Evolutionary conservation across 2,113 vertebrate genomes (phyloP), one percentile per base, ranked within the genome.

Genomic region (Parus major): DNA sequence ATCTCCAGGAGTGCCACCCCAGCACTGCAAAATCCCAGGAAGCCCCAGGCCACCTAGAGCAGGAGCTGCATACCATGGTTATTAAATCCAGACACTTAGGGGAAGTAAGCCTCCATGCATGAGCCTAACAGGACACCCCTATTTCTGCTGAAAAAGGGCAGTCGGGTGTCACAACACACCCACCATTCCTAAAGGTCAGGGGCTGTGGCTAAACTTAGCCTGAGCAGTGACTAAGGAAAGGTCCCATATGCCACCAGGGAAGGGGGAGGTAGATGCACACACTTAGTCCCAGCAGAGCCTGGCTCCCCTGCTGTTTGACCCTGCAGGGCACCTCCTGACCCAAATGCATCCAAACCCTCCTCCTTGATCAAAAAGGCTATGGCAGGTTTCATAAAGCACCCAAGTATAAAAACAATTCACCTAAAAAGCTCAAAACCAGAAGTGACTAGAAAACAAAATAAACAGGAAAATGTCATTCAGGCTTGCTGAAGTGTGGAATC

Each of bases 171-270:
- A 47, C 57, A 82, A 31, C 72, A 66, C 29, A 52, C 7, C 14
- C 21, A 14, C 33, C 46, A 44, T 12, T 41, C 10, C 60, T 36
- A 22, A 94, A 83, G 76, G 92, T 90, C 95, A 93, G 1, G 1
- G 11, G 21, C 61, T 33, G 13, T 4, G 2, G 83, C 65, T 97
- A 93, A 96, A 92, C 73, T 86, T 89, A 90, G 73, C 49, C 80
- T 5, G 25, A 61, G 52, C 4, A 3, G 59, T 23, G 60, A 75
- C 21, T 14, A 4, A n/a, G 41, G 41, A 69, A 89, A 28, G 53
- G 49, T 77, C 61, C 56, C 7, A 5, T 15, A 18, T 8, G 4
- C 60, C 64, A 65, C 57, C 47, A 5, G 60, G 47, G 17, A 80
- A 83, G 22, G 10, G 7, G 17, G 71, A 78, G 8, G 11, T 12